These are phyloP conservation scores for Micronycteris hirsuta DNA, from an alignment of 2,113 vertebrate species.

Conservation along the genomic window DNA sequence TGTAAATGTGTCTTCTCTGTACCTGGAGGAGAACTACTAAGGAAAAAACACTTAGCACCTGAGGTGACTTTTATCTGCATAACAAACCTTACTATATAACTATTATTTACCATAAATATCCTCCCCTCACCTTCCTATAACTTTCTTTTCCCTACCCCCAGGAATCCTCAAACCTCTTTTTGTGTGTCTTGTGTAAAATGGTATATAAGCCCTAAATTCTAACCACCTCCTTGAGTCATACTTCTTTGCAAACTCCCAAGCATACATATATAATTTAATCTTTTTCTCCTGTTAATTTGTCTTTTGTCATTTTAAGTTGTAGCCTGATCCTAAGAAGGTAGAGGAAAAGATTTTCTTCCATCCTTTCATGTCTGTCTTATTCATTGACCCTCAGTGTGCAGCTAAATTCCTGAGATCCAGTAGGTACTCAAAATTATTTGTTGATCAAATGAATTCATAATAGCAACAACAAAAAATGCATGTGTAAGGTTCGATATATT, in stretches of 20 bases:
- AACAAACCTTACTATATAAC: neutral
- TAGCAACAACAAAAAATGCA: neutral
- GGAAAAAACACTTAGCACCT: neutral
- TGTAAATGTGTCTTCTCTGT: neutral
- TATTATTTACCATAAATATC: neutral
- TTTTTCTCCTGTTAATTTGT: neutral
- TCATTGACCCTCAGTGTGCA: neutral
- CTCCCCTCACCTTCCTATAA: neutral
- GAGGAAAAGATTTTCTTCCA: neutral
- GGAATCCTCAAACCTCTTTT: neutral
- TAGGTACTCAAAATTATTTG: neutral
- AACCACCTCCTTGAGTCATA: neutral
- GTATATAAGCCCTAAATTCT: neutral
- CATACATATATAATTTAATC: no score
- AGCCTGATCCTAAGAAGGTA: neutral
- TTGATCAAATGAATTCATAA: neutral
- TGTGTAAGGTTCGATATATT: neutral
- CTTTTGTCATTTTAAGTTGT: neutral
- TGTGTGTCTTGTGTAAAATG: neutral
- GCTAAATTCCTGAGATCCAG: neutral
- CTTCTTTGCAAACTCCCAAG: neutral
- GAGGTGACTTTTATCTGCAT: neutral
- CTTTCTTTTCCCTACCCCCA: neutral
- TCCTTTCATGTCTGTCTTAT: neutral
- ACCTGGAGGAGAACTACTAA: neutral